Conservation (phyloP, 2,113 vertebrate genomes). For the Syrmaticus mikado region DNA sequence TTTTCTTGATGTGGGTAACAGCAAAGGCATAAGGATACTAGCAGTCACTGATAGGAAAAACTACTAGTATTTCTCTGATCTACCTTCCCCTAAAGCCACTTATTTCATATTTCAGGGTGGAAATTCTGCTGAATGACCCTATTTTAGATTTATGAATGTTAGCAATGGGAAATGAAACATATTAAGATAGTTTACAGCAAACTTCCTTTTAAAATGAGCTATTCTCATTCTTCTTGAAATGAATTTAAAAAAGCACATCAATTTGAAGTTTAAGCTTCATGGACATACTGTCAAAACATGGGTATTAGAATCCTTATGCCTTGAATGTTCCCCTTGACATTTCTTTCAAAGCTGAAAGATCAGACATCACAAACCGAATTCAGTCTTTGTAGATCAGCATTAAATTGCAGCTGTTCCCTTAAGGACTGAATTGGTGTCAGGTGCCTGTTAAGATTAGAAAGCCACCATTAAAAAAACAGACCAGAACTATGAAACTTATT, state of each 20-base stretch:
- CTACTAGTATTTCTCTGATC: background rate
- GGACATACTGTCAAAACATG: background rate
- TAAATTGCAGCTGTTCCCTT: background rate
- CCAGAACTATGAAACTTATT: constrained; percentile 58
- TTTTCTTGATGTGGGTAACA: constrained; percentile 63
- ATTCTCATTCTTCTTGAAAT: background rate
- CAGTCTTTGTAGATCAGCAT: constrained; percentile 39
- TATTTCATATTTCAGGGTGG: background rate
- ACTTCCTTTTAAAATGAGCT: background rate
- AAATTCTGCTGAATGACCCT: background rate
- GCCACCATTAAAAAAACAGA: constrained; percentile 16
- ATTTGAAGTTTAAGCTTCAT: background rate
- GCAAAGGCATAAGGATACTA: constrained; percentile 72
- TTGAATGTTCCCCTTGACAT: constrained; percentile 61
- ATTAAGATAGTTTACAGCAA: background rate
- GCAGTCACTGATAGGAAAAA: background rate
- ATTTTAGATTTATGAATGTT: background rate
- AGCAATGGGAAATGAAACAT: background rate
- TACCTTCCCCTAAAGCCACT: background rate
- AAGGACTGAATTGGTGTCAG: constrained; percentile 44
- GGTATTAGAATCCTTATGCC: constrained; percentile 70
- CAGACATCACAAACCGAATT: constrained; percentile 49
- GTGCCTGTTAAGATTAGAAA: constrained; percentile 25
- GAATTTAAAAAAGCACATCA: background rate
- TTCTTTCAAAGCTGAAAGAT: constrained; percentile 37